Evolutionary conservation across 2,797 vertebrate genomes (phyloP).

Genomic region (Brachymystax lenok): DNA sequence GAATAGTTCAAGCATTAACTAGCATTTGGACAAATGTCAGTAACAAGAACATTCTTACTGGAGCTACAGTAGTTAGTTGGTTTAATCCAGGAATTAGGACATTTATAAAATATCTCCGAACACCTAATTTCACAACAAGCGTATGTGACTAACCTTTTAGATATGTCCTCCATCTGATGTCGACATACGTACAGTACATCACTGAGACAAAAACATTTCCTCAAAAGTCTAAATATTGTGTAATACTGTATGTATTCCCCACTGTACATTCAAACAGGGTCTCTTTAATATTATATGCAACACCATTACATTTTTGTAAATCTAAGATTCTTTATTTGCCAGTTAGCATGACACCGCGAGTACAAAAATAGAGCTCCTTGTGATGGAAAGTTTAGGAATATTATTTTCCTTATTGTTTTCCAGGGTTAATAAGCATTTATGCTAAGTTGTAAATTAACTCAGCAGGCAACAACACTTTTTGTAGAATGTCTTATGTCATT

Average conservation of each 20-base stretch:
- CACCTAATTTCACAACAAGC: not conserved
- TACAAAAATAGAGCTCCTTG: not conserved
- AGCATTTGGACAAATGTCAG: not conserved
- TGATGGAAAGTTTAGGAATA: not conserved
- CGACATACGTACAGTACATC: not conserved
- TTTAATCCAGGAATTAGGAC: not conserved
- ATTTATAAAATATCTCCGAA: not conserved
- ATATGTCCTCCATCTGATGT: not conserved
- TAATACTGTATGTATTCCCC: not conserved
- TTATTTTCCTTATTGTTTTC: constrained; percentile 11
- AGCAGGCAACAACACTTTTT: not conserved
- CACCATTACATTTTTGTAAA: not conserved
- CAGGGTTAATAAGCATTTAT: constrained; percentile 36
- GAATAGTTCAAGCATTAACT: not conserved
- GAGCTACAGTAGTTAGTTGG: not conserved
- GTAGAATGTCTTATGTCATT: not conserved
- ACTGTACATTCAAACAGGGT: not conserved
- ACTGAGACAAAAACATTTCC: not conserved
- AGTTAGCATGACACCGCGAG: not conserved
- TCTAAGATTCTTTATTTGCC: not conserved
- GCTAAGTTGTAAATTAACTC: constrained; percentile 41
- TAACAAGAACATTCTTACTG: not conserved
- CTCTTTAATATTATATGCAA: not conserved
- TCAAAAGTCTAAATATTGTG: not conserved
- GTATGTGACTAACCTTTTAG: not conserved